phyloP scores from a whole-genome alignment of 2,797 vertebrate species.

The Cossypha niveicapilla region DNA sequence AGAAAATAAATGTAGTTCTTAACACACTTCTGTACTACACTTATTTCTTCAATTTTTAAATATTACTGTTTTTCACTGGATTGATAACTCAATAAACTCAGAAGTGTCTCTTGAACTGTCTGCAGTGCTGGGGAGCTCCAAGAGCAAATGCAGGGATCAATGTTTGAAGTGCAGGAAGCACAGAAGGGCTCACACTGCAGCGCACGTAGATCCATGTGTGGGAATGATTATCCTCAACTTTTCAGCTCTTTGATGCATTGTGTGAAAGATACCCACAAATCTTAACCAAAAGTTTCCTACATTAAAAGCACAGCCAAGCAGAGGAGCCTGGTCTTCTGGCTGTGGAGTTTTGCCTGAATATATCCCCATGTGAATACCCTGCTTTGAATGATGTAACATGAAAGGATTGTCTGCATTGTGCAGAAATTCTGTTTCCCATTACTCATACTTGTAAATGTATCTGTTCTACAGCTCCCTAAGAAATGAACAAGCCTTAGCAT shows the following conservation, averaged over 20 bases:
- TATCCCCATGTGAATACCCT: conserved; percentile 36
- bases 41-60: neutral
- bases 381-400: conserved; percentile 62
- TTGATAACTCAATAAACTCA: neutral
- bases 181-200: neutral
- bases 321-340: conserved; percentile 54
- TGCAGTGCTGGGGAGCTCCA: neutral
- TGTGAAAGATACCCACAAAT: conserved; percentile 57
- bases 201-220: conserved; percentile 10
- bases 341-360: conserved; percentile 40
- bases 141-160: neutral
- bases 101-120: neutral
- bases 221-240: conserved; percentile 52
- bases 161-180: neutral
- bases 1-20: neutral
- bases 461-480: conserved; percentile 45
- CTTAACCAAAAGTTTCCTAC: conserved; percentile 57
- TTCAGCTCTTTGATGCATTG: conserved; percentile 58
- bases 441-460: conserved; percentile 55
- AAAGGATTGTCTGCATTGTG: conserved; percentile 58
- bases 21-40: neutral
- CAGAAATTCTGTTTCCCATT: conserved; percentile 63
- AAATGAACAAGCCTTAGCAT: conserved; percentile 23
- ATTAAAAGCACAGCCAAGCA: conserved; percentile 45
- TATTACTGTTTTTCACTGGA: neutral